Base-by-base conservation (phyloP, 1,140 invertebrate species). In the Zaprionus capensis region DNA sequence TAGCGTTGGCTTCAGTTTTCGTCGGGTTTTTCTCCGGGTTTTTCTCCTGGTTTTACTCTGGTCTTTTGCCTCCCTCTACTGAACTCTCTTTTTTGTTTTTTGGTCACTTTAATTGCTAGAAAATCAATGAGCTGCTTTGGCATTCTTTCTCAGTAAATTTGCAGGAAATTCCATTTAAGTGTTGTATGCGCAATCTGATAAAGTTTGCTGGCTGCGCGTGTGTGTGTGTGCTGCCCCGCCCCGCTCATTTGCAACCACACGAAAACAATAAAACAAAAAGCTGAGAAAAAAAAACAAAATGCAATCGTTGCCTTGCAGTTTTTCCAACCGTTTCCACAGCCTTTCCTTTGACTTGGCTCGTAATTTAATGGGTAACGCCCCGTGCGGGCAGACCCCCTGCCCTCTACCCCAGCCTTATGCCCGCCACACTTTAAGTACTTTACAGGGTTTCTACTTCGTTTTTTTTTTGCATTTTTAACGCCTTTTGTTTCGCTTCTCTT, bases 101-200 rank as follows among this genome's bases (percentile, higher is more conserved):
- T 46, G 71, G n/a, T 74, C 66, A 71, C 59, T 58, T 70, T 70
- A 70, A 75, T 75, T 71, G 59, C 61, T 58, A 64, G 55, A 58
- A 75, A 74, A 70, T 71, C 72, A 75, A 71, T 75, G 53, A 71
- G 44, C 41, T 75, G 59, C 44, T 24, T 38, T 38, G 62, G 49
- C 36, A 34, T n/a, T 26, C 44, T 41, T n/a, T 26, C 44, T 34
- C 24, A n/a, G 26, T 28, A 17, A 26, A 57, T 36, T 64, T 64
- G 61, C 59, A 78, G 81, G 58, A 55, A 31, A 58, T 75, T 57
- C 46, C 44, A 55, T 64, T 71, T 58, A 76, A 75, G 57, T 78
- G 63, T 56, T 68, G 57, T 80, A 87, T 80, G 77, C 53, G 22
- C 69, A 82, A 82, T 86, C 83, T 66, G 83, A 86, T 86, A 80